Evolutionary conservation across 92 coral and sea anemone species (phyloP), one percentile per base, ranked within the genome.

Genomic region (Hydrozoanthus gracilis): DNA sequence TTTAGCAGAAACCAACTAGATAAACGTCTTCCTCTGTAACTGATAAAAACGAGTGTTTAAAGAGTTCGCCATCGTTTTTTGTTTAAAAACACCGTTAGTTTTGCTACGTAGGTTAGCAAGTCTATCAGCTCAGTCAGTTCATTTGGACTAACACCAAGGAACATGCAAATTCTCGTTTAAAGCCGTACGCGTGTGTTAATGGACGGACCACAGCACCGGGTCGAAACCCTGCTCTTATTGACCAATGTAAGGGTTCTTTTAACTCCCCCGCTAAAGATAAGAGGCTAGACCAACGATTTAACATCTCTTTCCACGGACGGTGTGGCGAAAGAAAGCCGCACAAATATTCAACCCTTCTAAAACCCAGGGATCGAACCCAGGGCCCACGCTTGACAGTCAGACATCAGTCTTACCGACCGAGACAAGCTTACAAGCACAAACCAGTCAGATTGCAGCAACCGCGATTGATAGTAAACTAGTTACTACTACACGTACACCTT

Each of bases 361-460:
- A 58, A 58, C 65, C 65, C 65, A 13, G 65, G 65, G 65, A n/a
- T n/a, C n/a, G n/a, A 58, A 58, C 65, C 65, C 65, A 13, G 65
- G 65, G 65, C 65, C 65, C 65, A 13, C 65, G 65, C 65, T 58
- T 58, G 65, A 13, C 65, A 58, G 65, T 58, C 65, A 58, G 65
- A 58, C 65, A 58, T 58, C 65, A 58, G 65, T 58, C 65, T 58
- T 58, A 58, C 65, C 65, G 65, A 58, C 65, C 5, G 65, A 13
- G 65, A 58, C 65, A 58, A 58, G 65, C 65, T 58, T 58, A 58
- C 65, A 58, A 4, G 65, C 65, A 58, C 65, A 58, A 58, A 58
- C 65, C 65, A 58, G 5, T 58, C 65, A 58, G 65, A 58, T 58
- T 58, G 65, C 65, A 58, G 65, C 60, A 54, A 54, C 2, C 60